Conservation (phyloP, 2,113 vertebrate genomes). For the Clinocottus analis region DNA sequence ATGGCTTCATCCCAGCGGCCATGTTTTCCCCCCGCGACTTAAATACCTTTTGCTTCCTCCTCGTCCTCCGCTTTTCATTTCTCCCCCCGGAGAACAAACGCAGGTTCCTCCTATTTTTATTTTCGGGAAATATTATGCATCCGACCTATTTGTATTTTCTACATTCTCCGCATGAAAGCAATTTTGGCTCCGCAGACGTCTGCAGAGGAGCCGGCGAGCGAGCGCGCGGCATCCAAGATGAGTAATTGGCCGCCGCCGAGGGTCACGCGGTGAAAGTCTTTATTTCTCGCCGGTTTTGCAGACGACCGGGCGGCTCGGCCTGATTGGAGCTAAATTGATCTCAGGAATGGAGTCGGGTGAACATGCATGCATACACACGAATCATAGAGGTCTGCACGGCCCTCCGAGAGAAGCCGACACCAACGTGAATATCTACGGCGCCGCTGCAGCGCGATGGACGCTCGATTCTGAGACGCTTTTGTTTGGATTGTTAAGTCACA, state of each 20-base stretch:
- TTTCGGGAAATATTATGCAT: background rate
- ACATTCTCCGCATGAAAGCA: constrained; percentile 26
- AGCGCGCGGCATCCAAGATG: background rate
- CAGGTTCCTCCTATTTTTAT: background rate
- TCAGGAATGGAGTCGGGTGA: background rate
- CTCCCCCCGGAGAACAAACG: background rate
- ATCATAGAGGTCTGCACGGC: background rate
- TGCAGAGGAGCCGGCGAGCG: background rate
- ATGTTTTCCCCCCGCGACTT: background rate
- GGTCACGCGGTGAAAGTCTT: background rate
- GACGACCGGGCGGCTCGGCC: background rate
- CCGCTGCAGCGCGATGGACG: too few species aligned
- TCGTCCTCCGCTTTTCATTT: constrained; percentile 2
- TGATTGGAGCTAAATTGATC: constrained; percentile 3
- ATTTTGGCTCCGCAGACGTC: constrained; percentile 1
- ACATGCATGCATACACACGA: background rate
- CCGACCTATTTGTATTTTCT: background rate
- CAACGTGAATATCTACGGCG: background rate
- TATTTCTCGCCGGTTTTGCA: constrained; percentile 11
- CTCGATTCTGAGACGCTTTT: background rate
- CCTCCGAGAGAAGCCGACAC: background rate
- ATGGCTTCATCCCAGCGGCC: constrained; percentile 39
- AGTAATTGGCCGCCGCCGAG: background rate
- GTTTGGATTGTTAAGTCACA: background rate
- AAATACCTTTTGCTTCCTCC: constrained; percentile 7